phyloP scores from a whole-genome alignment of 2,797 vertebrate genomes.

The Falco peregrinus region DNA sequence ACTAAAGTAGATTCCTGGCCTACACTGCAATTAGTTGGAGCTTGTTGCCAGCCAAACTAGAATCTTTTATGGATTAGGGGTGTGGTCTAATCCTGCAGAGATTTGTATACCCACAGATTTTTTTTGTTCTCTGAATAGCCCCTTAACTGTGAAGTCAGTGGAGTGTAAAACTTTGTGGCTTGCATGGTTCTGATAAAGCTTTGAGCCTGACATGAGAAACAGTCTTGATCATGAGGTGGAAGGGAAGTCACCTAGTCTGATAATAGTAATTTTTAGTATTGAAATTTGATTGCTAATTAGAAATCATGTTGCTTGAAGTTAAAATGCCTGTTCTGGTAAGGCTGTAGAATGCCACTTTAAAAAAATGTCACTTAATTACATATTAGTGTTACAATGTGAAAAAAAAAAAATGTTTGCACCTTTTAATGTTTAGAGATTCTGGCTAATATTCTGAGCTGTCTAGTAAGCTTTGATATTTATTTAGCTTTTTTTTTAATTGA shows the following conservation, averaged over 20 bases:
- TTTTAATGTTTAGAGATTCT: background rate
- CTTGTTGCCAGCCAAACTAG: background rate
- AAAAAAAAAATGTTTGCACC: background rate
- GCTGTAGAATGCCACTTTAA: background rate
- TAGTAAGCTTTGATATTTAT: background rate
- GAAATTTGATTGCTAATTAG: background rate
- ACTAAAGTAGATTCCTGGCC: background rate
- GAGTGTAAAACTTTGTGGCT: background rate
- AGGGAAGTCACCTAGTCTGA: background rate
- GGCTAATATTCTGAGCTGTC: background rate
- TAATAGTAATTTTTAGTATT: background rate
- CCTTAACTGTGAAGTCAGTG: background rate
- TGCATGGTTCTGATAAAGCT: background rate
- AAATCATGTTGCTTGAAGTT: background rate
- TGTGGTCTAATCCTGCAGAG: background rate
- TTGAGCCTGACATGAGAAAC: background rate
- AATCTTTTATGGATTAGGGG: background rate
- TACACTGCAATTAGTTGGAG: background rate
- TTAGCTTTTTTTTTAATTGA: background rate
- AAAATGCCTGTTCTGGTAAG: background rate
- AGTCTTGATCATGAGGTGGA: background rate
- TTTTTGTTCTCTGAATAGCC: background rate
- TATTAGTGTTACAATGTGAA: background rate
- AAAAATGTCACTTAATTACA: background rate
- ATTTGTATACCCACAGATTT: background rate